phyloP scores from a whole-genome alignment of 2,797 vertebrate species.

The Bucorvus abyssinicus region DNA sequence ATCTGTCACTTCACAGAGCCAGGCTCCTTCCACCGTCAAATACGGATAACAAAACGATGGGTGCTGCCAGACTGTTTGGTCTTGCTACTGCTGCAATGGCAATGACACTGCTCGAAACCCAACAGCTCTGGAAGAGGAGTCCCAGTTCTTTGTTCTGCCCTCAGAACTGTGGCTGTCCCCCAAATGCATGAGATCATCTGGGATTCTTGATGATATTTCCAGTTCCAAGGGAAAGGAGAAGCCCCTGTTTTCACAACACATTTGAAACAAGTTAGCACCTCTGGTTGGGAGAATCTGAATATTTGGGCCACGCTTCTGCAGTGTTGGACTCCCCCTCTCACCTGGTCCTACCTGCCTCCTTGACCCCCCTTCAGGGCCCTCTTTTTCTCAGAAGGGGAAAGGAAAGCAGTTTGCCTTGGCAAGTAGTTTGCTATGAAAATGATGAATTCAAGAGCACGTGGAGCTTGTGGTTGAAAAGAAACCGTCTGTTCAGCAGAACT shows the following conservation, averaged over 20 bases:
- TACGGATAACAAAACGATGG: neutral
- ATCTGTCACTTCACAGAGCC: neutral
- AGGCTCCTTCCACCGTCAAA: neutral
- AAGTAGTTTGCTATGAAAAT: neutral
- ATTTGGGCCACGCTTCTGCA: fast-evolving
- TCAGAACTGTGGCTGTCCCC: neutral
- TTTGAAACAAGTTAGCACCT: neutral
- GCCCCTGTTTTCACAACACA: neutral
- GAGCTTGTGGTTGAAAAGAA: constrained; percentile 23
- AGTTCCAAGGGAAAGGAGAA: neutral
- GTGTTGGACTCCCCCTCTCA: neutral
- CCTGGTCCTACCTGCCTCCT: neutral
- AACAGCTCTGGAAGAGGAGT: neutral
- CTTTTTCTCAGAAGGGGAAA: neutral
- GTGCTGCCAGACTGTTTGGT: neutral
- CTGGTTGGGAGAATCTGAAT: neutral
- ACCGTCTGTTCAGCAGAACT: constrained; percentile 13
- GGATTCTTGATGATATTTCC: neutral
- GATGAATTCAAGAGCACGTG: constrained; percentile 7
- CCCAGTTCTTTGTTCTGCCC: neutral
- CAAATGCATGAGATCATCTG: neutral
- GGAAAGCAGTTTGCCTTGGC: neutral
- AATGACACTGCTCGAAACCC: neutral
- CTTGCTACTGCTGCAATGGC: neutral
- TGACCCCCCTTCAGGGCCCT: neutral